Evolutionary conservation across 1,140 invertebrate species (phyloP).

Genomic region (Steinernema feltiae): DNA sequence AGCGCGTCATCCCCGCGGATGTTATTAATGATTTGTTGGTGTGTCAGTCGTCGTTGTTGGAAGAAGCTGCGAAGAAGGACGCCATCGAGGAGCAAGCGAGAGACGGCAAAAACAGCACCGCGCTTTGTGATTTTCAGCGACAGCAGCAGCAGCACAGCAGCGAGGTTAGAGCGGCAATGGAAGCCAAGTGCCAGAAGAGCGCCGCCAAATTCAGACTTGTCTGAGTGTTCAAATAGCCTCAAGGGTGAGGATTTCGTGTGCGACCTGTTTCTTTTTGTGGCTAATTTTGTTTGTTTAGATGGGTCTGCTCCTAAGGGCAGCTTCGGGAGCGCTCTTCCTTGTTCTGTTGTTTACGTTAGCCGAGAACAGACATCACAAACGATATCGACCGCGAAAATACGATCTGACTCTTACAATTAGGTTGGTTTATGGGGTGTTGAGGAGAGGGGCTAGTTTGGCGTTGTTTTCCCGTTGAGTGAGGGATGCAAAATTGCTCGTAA

Average conservation of each 20-base stretch:
- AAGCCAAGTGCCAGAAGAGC: background rate
- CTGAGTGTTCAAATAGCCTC: background rate
- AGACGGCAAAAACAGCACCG: background rate
- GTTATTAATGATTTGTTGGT: constrained; percentile 8
- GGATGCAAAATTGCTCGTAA: no score
- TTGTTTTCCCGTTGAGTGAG: no score
- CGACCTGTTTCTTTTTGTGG: background rate
- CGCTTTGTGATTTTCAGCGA: no score
- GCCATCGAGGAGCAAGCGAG: constrained; percentile 4
- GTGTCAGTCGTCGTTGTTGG: background rate
- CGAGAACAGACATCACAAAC: background rate
- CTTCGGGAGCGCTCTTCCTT: background rate
- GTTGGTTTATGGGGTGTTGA: background rate
- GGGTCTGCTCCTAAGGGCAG: background rate
- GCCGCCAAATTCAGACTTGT: background rate
- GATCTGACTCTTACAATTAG: background rate
- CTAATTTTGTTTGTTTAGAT: background rate
- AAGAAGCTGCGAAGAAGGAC: no score
- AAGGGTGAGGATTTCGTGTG: background rate
- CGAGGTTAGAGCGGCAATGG: no score
- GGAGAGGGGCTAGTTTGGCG: background rate
- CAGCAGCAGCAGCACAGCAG: no score
- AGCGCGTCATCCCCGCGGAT: background rate
- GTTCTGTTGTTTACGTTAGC: background rate
- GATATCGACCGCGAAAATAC: constrained; percentile 8